Evolutionary conservation across 1,140 invertebrate genomes (phyloP), one percentile per base, ranked within the genome.

Genomic region (Watersipora subatra): DNA sequence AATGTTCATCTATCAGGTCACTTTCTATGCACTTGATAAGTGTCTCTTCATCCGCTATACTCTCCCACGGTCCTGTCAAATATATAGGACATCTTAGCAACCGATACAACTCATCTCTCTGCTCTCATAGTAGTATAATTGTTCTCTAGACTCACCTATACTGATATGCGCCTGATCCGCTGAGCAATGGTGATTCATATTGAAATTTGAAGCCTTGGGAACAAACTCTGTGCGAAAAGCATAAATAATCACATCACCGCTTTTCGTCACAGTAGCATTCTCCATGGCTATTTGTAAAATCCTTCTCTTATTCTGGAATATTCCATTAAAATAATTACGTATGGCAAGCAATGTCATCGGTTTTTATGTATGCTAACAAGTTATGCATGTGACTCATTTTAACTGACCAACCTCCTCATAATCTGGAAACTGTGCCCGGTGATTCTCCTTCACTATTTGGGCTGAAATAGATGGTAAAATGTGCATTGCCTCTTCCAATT

Each of bases 1-100:
- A 77, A 0, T 74, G 74, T 46, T 75, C 74, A 28, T 77, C 75
- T 34, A 70, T 64, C 24, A 76, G 64, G 64, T 77, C 75, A 63
- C 64, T 71, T 64, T 75, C 72, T 24, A 77, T 58, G 64, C 74
- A 75, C 27, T 69, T 66, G 3, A 77, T 72, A 64, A 73, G 74
- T 7, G 70, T 69, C 57, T 76, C 75, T 64, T 77, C 75, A 67
- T 76, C 73, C 22, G 73, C 73, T 1, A 66, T 46, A 0, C 68
- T 65, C 28, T 71, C 70, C 75, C 75, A 77, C 17, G 74, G 74
- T 28, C 75, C 75, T 46, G 34, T n/a, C 7, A 46, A 46, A n/a
- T 12, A 46, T 46, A 46, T 46, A 46, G 34, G 7, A 12, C 7
- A 46, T 7, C 7, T 12, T 46, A 46, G 34, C 7, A n/a, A 12